These are phyloP conservation scores for Brachionichthys hirsutus DNA, from an alignment of 2,113 vertebrate genomes.

Conservation along the genomic window DNA sequence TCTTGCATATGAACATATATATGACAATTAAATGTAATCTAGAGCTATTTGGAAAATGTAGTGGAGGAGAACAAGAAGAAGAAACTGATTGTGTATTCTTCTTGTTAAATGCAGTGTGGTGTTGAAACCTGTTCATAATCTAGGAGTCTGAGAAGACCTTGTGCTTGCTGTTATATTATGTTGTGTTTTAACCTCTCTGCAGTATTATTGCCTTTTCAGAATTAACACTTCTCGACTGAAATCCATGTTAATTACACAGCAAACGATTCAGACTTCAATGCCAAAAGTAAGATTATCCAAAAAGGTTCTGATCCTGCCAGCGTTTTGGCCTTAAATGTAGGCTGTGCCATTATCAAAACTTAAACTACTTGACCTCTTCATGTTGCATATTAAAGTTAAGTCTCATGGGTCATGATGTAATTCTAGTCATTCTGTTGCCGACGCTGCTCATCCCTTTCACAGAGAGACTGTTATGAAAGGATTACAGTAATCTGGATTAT, in stretches of 20 bases:
- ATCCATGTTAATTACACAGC: constrained; percentile 32
- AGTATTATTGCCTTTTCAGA: constrained; percentile 1
- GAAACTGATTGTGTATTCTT: too few species aligned
- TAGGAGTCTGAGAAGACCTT: too few species aligned
- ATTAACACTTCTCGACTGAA: constrained; percentile 3
- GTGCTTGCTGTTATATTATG: too few species aligned
- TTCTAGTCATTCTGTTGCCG: constrained; percentile 6
- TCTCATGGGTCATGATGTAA: background rate
- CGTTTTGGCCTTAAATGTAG: background rate
- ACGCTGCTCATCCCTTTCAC: constrained; percentile 12
- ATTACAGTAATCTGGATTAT: constrained; percentile 61
- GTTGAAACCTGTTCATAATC: too few species aligned
- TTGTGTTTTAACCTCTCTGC: too few species aligned
- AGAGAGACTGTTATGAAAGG: constrained; percentile 17
- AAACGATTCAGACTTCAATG: constrained; percentile 1
- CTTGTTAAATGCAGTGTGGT: too few species aligned
- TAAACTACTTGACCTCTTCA: constrained; percentile 2
- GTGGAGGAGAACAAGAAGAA: too few species aligned
- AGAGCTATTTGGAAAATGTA: too few species aligned
- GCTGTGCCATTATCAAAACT: constrained; percentile 1
- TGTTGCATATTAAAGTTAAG: constrained; percentile 17
- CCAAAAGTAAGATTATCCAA: constrained; percentile 20
- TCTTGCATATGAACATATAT: too few species aligned
- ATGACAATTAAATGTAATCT: too few species aligned
- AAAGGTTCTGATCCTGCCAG: constrained; percentile 15